Evolutionary conservation across 2,113 vertebrate genomes (phyloP).

Genomic region (Ameiurus melas): DNA sequence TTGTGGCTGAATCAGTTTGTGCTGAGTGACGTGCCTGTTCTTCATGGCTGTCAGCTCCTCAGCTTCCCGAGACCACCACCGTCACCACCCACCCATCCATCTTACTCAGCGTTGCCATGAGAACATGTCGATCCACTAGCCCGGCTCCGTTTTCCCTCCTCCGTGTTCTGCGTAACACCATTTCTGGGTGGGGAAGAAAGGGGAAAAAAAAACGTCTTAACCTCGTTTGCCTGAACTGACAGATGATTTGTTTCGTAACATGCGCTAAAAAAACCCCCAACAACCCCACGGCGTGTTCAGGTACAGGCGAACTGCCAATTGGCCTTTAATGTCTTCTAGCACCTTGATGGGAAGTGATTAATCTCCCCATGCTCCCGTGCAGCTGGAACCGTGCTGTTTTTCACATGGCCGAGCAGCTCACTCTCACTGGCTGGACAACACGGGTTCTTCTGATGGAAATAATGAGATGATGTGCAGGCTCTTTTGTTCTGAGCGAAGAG

Average conservation of each 20-base stretch:
- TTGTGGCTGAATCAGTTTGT: background rate
- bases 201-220: background rate
- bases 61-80: slow-evolving; percentile 21
- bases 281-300: background rate
- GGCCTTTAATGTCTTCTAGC: slow-evolving; percentile 41
- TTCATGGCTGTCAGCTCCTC: slow-evolving; percentile 34
- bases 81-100: slow-evolving; percentile 32
- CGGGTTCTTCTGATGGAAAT: slow-evolving; percentile 29
- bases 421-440: background rate
- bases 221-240: slow-evolving; percentile 12
- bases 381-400: slow-evolving; percentile 69
- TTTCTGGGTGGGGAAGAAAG: background rate
- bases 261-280: background rate
- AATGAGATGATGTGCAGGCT: slow-evolving; percentile 22
- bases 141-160: slow-evolving; percentile 4
- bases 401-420: slow-evolving; percentile 56
- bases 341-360: slow-evolving; percentile 47
- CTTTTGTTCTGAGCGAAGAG: slow-evolving; percentile 7
- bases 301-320: slow-evolving; percentile 23
- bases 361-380: slow-evolving; percentile 55
- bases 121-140: slow-evolving; percentile 47
- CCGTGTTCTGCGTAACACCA: background rate
- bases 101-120: slow-evolving; percentile 53
- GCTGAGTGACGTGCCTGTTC: slow-evolving; percentile 16
- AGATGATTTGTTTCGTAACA: slow-evolving; percentile 19